These are phyloP conservation scores for Cyprinodon brontotheroides DNA, from an alignment of 2,113 vertebrate species.

Conservation along the genomic window DNA sequence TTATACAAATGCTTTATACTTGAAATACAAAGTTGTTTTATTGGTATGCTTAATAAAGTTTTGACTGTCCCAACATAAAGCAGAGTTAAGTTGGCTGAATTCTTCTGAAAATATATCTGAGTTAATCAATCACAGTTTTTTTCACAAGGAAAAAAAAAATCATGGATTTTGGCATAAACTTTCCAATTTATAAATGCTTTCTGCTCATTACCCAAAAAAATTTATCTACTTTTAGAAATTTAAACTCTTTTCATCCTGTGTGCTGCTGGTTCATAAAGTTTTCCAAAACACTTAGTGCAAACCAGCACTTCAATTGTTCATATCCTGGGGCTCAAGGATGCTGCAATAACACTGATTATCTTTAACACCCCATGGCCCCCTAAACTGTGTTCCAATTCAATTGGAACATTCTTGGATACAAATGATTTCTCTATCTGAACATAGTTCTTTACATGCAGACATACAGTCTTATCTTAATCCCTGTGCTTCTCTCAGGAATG, in stretches of 20 bases:
- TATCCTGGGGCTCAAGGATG: not conserved
- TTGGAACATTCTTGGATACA: too few relatives aligned
- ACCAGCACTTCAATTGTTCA: too few relatives aligned
- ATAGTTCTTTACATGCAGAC: not conserved
- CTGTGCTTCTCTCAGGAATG: slow-evolving; percentile 1
- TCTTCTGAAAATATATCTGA: not conserved
- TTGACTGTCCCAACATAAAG: not conserved
- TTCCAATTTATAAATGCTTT: not conserved
- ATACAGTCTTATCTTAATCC: not conserved
- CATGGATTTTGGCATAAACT: not conserved
- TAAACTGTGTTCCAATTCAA: not conserved
- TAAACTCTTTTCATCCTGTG: not conserved
- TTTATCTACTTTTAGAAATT: not conserved
- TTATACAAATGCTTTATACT: not conserved
- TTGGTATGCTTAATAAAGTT: not conserved
- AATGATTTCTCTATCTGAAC: not conserved
- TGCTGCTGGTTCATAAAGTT: too few relatives aligned
- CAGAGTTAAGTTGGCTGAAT: not conserved
- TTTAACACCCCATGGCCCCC: not conserved
- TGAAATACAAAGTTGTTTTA: not conserved
- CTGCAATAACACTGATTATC: not conserved
- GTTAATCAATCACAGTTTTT: not conserved
- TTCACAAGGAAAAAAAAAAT: not conserved
- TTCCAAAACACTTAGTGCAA: too few relatives aligned
- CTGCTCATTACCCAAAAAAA: not conserved